Evolutionary conservation across 2,888 invertebrate genomes (phyloP).

Genomic region (Pyrochroa serraticornis): DNA sequence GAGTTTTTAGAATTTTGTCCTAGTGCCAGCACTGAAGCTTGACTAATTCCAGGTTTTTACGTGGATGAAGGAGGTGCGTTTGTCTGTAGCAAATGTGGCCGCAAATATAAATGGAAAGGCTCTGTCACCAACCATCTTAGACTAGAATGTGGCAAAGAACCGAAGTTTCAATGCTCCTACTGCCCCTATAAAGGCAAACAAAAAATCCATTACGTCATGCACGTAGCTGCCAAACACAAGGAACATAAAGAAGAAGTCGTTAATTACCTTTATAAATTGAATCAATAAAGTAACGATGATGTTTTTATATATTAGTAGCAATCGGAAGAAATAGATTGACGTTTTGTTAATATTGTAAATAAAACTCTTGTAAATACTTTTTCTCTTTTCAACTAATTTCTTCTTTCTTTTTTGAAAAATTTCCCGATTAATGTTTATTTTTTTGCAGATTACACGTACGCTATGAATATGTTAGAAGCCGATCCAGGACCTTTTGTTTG

Average conservation of each 20-base stretch:
- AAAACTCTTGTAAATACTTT: conserved; percentile 28
- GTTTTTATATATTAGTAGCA: not conserved
- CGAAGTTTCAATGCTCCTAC: conserved; percentile 66
- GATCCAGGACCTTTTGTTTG: conserved; percentile 53
- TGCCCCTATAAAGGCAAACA: conserved; percentile 67
- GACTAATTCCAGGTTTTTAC: not conserved
- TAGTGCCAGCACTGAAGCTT: no score
- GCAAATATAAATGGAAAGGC: conserved; percentile 73
- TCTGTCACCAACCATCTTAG: conserved; percentile 72
- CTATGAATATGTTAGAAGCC: not conserved
- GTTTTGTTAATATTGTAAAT: conserved; percentile 15
- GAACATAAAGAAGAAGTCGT: no score
- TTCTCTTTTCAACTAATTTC: conserved; percentile 11
- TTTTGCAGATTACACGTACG: no score
- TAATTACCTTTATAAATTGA: no score
- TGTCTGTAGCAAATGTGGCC: conserved; percentile 70
- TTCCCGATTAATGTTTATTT: not conserved
- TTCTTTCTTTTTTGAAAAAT: not conserved
- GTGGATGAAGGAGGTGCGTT: not conserved
- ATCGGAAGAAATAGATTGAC: not conserved
- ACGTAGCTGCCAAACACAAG: conserved; percentile 9
- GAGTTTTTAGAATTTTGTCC: no score
- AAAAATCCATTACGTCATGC: conserved; percentile 59
- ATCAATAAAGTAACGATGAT: no score
- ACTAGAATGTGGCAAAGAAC: conserved; percentile 71